These are phyloP conservation scores for Ecdyonurus torrentis DNA, from an alignment of 2,888 invertebrate genomes.

Conservation along the genomic window DNA sequence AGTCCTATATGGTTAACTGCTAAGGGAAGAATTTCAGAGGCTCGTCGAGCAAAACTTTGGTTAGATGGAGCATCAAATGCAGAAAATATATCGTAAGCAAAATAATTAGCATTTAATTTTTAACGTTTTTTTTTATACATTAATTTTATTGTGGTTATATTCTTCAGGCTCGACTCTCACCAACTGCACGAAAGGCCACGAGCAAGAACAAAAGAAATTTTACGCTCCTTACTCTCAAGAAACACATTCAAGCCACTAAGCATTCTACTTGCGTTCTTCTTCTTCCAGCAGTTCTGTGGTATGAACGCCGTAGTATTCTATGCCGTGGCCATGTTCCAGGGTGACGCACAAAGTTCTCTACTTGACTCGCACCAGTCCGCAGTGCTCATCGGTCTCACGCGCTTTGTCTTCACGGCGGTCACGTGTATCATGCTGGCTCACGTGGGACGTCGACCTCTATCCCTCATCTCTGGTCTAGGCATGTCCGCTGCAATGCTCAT, in stretches of 20 bases:
- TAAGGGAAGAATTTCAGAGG: constrained; percentile 35
- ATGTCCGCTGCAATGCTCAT: constrained; percentile 6
- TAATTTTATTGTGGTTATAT: not conserved
- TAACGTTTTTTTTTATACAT: not conserved
- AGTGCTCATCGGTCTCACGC: not conserved
- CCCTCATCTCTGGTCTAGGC: constrained; percentile 6
- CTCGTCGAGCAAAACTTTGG: constrained; percentile 33
- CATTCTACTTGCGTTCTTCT: constrained; percentile 1
- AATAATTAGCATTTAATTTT: not conserved
- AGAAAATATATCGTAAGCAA: not conserved
- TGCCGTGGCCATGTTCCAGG: constrained; percentile 2
- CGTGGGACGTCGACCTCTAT: constrained; percentile 5
- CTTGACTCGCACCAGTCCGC: not conserved
- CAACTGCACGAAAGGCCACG: too few relatives aligned
- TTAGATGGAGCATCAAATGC: constrained; percentile 26
- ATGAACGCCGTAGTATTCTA: constrained; percentile 5
- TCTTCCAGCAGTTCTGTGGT: constrained; percentile 6
- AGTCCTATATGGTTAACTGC: constrained; percentile 19
- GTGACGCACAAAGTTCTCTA: not conserved
- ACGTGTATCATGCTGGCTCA: not conserved
- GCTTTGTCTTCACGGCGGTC: not conserved
- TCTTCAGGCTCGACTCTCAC: too few relatives aligned
- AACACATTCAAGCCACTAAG: not conserved
- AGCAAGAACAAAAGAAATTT: not conserved
- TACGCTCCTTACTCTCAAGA: not conserved